A percentile compares a stretch with the other conserved stretches of the same genome.
Evolutionary conservation across 2,888 invertebrate genomes (phyloP).

Genomic region (Druceiella hillmani): DNA sequence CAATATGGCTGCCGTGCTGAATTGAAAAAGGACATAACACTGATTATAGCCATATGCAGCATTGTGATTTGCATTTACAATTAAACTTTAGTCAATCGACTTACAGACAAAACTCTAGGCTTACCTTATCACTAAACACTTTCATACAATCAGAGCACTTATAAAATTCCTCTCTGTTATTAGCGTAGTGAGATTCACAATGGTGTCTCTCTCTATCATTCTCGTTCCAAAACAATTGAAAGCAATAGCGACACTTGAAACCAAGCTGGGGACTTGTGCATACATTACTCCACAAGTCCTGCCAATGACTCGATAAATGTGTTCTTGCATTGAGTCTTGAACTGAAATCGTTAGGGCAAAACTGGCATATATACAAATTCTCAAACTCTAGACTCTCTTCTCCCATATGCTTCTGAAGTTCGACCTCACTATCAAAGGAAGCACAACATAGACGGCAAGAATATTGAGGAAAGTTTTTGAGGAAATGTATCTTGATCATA

Average conservation of each 20-base stretch:
- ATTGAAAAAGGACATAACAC: too few relatives aligned
- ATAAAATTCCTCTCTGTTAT: constrained; percentile 37
- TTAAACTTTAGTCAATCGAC: too few relatives aligned
- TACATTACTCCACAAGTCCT: constrained; percentile 24
- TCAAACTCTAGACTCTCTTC: constrained; percentile 40
- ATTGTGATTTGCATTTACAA: too few relatives aligned
- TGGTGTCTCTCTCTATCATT: constrained; percentile 44
- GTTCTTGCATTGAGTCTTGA: constrained; percentile 33
- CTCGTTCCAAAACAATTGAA: constrained; percentile 48
- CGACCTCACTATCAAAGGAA: constrained; percentile 35
- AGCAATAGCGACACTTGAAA: constrained; percentile 46
- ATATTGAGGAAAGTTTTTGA: constrained; percentile 35
- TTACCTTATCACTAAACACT: constrained; percentile 46
- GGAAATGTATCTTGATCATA: constrained; percentile 37
- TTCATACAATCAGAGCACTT: constrained; percentile 38
- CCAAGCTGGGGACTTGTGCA: constrained; percentile 46
- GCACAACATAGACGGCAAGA: constrained; percentile 41
- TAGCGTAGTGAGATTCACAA: constrained; percentile 34
- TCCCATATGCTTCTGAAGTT: constrained; percentile 33
- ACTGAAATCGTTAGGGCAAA: constrained; percentile 47
- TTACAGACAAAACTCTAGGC: too few relatives aligned
- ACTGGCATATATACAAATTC: constrained; percentile 47
- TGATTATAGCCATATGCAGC: too few relatives aligned
- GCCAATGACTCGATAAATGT: constrained; percentile 39
- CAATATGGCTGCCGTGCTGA: too few relatives aligned